A percentile compares a stretch with the other conserved stretches of the same genome.
These are phyloP conservation scores for Sciurus niger DNA, from an alignment of 2,113 vertebrate genomes.

Conservation along the genomic window DNA sequence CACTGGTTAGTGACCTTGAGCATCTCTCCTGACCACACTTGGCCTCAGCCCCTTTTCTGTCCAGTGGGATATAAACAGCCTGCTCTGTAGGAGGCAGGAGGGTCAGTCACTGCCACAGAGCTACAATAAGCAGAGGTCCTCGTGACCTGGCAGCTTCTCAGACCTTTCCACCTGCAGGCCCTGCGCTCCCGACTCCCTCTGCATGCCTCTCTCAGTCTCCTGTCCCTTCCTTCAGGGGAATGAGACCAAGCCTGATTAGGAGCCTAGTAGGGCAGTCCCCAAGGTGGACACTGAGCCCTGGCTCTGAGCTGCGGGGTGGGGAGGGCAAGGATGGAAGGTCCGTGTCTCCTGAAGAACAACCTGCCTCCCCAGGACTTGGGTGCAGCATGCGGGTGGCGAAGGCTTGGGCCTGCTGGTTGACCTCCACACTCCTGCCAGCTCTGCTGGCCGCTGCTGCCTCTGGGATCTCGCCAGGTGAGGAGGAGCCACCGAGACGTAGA, in stretches of 20 bases:
- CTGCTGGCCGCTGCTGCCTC: neutral
- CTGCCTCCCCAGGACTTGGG: neutral
- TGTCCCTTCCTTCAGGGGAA: neutral
- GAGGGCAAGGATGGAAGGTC: too few relatives aligned
- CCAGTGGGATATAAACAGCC: fast-evolving
- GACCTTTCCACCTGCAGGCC: neutral
- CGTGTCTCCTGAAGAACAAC: neutral
- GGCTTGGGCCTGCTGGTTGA: neutral
- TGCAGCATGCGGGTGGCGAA: neutral
- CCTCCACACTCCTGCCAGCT: neutral
- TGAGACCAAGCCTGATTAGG: neutral
- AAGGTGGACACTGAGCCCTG: neutral
- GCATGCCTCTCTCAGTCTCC: neutral
- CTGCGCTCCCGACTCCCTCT: fast-evolving
- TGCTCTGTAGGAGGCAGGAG: fast-evolving
- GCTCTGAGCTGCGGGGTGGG: neutral
- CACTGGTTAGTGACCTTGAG: neutral
- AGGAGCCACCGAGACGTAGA: neutral
- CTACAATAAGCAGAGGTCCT: neutral
- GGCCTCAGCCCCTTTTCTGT: neutral
- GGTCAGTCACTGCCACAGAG: too few relatives aligned
- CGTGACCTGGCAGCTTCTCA: neutral
- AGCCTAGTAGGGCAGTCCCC: neutral
- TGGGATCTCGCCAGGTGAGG: neutral
- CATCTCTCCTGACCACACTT: neutral